Conservation (phyloP, 2,113 vertebrate species). For the Nesogale talazaci region DNA sequence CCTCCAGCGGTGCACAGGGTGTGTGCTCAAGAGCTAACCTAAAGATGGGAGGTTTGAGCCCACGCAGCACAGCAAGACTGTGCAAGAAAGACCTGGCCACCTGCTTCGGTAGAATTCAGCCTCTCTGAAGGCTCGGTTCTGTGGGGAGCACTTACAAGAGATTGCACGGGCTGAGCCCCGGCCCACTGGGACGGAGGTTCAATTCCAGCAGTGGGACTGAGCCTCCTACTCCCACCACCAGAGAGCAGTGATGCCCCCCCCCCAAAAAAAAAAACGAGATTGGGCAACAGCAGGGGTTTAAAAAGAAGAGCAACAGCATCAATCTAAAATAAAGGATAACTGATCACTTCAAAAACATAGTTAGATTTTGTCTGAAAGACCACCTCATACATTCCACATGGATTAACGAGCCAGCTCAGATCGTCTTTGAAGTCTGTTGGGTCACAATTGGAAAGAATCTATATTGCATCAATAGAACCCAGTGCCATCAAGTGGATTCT, state of each 20-base stretch:
- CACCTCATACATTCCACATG: neutral
- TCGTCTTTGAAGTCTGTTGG: neutral
- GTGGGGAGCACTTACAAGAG: neutral
- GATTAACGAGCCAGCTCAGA: neutral
- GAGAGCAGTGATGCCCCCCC: too few relatives aligned
- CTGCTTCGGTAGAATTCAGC: neutral
- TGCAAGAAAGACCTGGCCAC: neutral
- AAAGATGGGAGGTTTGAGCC: neutral
- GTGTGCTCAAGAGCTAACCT: neutral
- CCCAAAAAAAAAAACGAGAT: neutral
- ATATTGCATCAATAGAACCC: too few relatives aligned
- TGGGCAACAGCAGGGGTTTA: neutral
- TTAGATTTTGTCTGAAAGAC: neutral
- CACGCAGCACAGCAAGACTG: neutral
- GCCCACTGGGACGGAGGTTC: too few relatives aligned
- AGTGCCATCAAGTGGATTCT: too few relatives aligned
- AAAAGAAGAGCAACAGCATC: neutral
- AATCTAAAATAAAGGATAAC: neutral
- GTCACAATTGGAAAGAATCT: neutral
- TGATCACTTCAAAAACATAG: slow-evolving; percentile 17
- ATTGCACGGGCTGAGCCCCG: too few relatives aligned
- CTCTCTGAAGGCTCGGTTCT: neutral
- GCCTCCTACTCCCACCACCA: too few relatives aligned
- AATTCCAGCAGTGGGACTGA: too few relatives aligned
- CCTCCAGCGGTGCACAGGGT: neutral